A percentile compares a stretch with the other conserved stretches of the same genome.
phyloP scores from a whole-genome alignment of 1,140 invertebrate species.

The Eurosta solidaginis region DNA sequence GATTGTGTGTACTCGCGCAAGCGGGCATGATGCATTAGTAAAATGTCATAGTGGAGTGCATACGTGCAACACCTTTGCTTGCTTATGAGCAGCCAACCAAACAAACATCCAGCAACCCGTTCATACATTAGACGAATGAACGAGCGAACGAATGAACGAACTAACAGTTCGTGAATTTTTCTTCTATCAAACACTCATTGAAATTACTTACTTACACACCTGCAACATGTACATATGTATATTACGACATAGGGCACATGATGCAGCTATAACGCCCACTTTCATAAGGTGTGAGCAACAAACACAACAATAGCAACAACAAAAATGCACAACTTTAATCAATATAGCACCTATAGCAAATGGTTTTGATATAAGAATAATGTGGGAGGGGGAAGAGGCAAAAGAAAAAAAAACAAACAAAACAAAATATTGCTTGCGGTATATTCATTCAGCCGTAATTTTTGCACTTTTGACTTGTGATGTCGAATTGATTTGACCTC shows the following conservation, averaged over 20 bases:
- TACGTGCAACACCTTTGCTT: constrained; percentile 21
- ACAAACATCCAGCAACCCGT: neutral
- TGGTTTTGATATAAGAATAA: neutral
- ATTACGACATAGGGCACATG: neutral
- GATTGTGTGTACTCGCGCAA: neutral
- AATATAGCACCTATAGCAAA: neutral
- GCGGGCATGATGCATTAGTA: neutral
- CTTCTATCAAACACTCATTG: no score
- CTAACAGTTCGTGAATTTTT: neutral
- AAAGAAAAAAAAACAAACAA: no score
- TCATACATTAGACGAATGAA: no score
- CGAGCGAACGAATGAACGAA: neutral
- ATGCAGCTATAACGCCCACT: neutral
- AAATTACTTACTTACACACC: neutral
- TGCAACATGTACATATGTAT: neutral
- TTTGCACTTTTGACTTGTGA: constrained; percentile 17
- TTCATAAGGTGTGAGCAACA: neutral
- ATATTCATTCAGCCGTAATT: neutral
- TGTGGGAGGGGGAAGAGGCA: no score
- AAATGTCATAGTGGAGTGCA: neutral
- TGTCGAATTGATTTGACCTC: constrained; percentile 21
- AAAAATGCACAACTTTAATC: neutral
- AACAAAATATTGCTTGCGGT: neutral
- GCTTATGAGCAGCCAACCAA: neutral
- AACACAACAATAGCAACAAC: neutral